Percentiles rank a stretch among this genome's conserved stretches.
Conservation (phyloP, 2,797 vertebrate species). For the Bovichtus variegatus region DNA sequence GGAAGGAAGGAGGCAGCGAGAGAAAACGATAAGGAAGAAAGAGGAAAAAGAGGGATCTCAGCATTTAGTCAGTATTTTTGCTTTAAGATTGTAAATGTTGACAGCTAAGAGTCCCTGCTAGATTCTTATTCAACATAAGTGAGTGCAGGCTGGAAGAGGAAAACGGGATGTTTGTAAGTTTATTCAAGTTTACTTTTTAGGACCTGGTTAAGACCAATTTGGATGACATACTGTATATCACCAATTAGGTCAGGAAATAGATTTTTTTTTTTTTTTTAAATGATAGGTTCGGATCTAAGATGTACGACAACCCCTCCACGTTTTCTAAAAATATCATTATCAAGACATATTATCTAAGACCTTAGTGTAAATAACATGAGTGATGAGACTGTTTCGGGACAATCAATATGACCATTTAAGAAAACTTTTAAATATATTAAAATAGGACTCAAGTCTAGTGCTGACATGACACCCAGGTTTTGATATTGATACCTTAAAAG, state of each 20-base stretch:
- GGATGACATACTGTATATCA: not conserved
- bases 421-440: not conserved
- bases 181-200: slow-evolving; percentile 8
- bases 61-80: not conserved
- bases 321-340: not conserved
- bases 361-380: not conserved
- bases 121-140: not conserved
- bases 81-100: not conserved
- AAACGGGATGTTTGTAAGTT: not conserved
- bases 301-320: not conserved
- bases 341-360: not conserved
- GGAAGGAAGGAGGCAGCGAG: not conserved
- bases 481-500: too few species aligned
- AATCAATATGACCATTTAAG: not conserved
- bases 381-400: not conserved
- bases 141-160: not conserved
- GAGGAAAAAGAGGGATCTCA: not conserved
- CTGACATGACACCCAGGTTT: too few species aligned
- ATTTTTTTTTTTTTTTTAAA: too few species aligned
- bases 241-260: not conserved
- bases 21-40: not conserved
- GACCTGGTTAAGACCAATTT: not conserved
- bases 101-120: not conserved
- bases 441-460: not conserved
- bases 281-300: not conserved